phyloP scores from a whole-genome alignment of 2,113 vertebrate genomes.

The Corythoichthys haematopterus region DNA sequence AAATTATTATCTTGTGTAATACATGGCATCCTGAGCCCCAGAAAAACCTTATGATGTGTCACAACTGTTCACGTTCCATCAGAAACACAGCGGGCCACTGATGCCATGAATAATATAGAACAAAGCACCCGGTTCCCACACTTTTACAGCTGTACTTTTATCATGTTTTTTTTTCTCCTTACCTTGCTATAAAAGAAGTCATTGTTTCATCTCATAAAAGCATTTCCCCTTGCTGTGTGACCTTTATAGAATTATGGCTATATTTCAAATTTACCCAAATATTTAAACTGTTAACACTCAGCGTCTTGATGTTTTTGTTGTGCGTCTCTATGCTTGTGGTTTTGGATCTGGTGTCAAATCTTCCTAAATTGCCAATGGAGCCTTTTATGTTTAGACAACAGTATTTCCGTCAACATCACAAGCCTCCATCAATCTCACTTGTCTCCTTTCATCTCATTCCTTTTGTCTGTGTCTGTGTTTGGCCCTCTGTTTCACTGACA shows the following conservation, averaged over 20 bases:
- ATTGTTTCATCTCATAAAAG: not conserved
- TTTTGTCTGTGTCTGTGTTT: constrained; percentile 37
- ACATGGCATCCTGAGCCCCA: constrained; percentile 33
- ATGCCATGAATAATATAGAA: not conserved
- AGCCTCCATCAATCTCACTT: constrained; percentile 39
- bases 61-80: constrained; percentile 33
- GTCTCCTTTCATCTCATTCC: constrained; percentile 51
- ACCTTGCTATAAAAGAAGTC: not conserved
- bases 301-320: not conserved
- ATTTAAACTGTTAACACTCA: not conserved
- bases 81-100: constrained; percentile 10
- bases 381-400: constrained; percentile 21
- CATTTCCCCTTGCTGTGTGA: constrained; percentile 6
- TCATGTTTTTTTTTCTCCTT: not conserved
- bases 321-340: not conserved
- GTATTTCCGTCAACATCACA: constrained; percentile 20
- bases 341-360: constrained; percentile 6
- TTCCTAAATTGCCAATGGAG: not conserved
- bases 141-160: not conserved
- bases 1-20: constrained; percentile 48
- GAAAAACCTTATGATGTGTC: constrained; percentile 36
- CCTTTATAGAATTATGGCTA: not conserved
- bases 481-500: constrained; percentile 50
- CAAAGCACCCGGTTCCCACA: not conserved
- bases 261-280: not conserved